Percentiles rank a stretch among this genome's conserved stretches.
phyloP scores from a whole-genome alignment of 37 sponge, comb jelly and placozoan genomes.

The Haliclona indistincta region DNA sequence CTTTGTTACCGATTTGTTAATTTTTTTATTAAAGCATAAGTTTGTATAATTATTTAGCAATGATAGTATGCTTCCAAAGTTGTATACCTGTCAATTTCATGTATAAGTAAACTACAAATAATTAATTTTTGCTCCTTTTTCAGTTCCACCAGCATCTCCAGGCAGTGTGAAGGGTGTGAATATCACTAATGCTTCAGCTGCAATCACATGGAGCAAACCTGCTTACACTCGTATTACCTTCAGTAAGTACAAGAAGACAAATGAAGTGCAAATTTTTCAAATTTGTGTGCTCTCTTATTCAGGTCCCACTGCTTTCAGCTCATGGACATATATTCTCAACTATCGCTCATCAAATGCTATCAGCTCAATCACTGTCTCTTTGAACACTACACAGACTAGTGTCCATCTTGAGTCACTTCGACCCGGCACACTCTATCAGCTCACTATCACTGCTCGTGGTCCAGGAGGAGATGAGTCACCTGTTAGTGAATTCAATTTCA shows the following conservation, averaged over 20 bases:
- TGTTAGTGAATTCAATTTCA: no score
- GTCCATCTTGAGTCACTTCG: neutral
- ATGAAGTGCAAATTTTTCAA: no score
- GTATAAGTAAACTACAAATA: no score
- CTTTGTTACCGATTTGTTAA: no score
- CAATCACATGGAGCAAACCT: constrained; percentile 21
- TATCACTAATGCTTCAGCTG: neutral
- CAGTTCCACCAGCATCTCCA: constrained; percentile 34
- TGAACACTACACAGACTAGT: neutral
- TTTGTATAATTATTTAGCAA: no score
- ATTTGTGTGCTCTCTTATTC: neutral
- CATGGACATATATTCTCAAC: constrained; percentile 30
- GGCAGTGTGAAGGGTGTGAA: neutral
- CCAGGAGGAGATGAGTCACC: constrained; percentile 14
- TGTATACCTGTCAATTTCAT: no score
- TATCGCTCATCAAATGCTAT: no score
- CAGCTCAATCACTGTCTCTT: no score
- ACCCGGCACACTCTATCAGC: constrained; percentile 21
- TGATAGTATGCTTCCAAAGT: no score
- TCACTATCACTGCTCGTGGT: constrained; percentile 23
- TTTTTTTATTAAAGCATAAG: neutral
- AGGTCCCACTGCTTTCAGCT: constrained; percentile 30
- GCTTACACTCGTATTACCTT: neutral
- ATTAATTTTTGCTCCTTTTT: neutral
- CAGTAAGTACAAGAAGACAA: constrained; percentile 20